A percentile compares a stretch with the other conserved stretches of the same genome.
These are phyloP conservation scores for Eupithecia abbreviata DNA, from an alignment of 2,888 invertebrate genomes.

Conservation along the genomic window DNA sequence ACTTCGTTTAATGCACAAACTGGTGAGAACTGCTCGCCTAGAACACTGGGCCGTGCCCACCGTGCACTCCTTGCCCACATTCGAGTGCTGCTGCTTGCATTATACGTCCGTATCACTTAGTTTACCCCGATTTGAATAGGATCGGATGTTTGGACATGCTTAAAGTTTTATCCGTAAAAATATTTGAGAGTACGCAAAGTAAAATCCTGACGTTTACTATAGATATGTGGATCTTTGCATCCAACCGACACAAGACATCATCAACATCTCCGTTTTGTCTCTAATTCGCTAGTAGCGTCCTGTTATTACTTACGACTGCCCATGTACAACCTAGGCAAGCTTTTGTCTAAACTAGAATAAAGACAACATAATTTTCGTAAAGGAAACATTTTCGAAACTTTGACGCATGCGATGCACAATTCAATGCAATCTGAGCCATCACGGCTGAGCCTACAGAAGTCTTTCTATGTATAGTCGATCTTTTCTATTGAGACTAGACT, in stretches of 20 bases:
- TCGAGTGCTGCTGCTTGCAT: background rate
- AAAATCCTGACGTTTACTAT: background rate
- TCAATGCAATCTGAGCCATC: background rate
- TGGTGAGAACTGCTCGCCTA: slow-evolving; percentile 84
- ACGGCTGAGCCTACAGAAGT: too few relatives aligned
- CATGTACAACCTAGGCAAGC: background rate
- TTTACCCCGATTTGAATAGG: background rate
- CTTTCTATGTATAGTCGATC: too few relatives aligned
- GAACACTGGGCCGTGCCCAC: slow-evolving; percentile 81
- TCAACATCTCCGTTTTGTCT: background rate
- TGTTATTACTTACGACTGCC: background rate
- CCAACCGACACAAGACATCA: background rate
- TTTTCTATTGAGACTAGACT: background rate
- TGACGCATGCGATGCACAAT: background rate
- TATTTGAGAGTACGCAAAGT: background rate
- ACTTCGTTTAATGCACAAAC: slow-evolving; percentile 92
- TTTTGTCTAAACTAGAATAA: background rate
- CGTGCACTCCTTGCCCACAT: slow-evolving; percentile 89
- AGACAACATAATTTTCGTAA: background rate
- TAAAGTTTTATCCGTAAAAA: background rate
- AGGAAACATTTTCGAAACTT: background rate
- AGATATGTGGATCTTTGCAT: background rate
- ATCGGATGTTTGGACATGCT: background rate
- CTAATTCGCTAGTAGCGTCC: background rate
- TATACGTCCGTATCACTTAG: background rate